Base-by-base conservation (phyloP, 2,888 invertebrate genomes). In the Conistra vaccinii region DNA sequence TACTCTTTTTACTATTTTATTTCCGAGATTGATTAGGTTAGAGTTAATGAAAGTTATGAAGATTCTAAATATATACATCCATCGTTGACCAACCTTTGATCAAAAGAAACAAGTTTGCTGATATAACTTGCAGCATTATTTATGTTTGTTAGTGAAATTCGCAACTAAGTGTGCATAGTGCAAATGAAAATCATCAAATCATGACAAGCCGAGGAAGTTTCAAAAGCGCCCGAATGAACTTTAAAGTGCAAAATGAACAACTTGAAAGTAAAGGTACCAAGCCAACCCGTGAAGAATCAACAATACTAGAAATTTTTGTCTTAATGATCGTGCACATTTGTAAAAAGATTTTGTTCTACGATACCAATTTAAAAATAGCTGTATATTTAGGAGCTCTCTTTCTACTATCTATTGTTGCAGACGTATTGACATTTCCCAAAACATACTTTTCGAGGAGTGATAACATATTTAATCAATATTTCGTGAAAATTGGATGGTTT, bases 401-500 rank as follows among this genome's bases (percentile, higher is more conserved):
- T 92, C 91, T 98, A 72, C 97, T 99, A 55, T 99, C 99, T 20
- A 95, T 99, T 17, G 97, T 99, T 86, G 97, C 98, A 20, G 99
- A 99, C 93, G 98, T 99, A 84, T 89, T 98, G 58, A 97, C 98
- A 20, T 97, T 98, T 92, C 98, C 99, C 0, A 98, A 98, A 91
- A 97, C 98, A 5, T 99, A 99, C 91, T 98, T 99, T 89, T 97
- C 99, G n/a, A 97, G 98, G 91, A 99, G 99, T 87, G 98, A 98
- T 91, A 99, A 99, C 93, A 91, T 99, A 68, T 97, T 99, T 70
- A 99, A 99, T 94, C 97, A 97, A 87, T 99, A 98, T 93, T 99
- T 99, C 92, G 99, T 99, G 0, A 99, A 99, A 95, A 97, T 99
- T 91, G 99, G 99, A 73, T 99, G 99, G 99, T 99, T 98, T 85